Evolutionary conservation across 2,113 vertebrate species (phyloP), one percentile per base, ranked within the genome.

Genomic region (Boleophthalmus pectinirostris): DNA sequence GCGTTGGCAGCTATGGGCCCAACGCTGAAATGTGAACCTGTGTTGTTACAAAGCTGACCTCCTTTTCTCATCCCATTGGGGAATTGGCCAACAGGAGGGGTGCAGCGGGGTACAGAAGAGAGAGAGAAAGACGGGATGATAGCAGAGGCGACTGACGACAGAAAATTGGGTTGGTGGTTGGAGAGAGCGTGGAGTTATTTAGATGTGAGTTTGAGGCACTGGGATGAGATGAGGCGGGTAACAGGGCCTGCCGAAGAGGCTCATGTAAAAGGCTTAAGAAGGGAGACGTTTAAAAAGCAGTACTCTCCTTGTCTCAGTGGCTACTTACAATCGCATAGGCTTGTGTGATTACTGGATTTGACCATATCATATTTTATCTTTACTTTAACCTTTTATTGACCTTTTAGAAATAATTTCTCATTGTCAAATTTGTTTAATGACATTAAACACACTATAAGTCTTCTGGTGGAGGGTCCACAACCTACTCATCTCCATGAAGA

Each of bases 31-130:
- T 70, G 75, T 78, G 74, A 87, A 84, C 78, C 78, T 75, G 60
- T 80, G 85, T 78, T 85, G 74, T 85, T 81, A 88, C 85, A 84
- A 81, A 80, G 72, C 80, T 91, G 88, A 88, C 89, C 90, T 90
- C 87, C 79, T 92, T 91, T 61, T 89, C 68, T 72, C 0, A 3
- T 49, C 21, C 85, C 87, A 84, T 81, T 16, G 72, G 81, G 82
- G 83, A 82, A 35, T 29, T 49, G 51, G 77, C 72, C 76, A 77
- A 78, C 68, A 65, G 75, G 79, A 85, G 74, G 81, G 45, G 70
- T 66, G 74, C 72, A 56, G 69, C 68, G 72, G 69, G 56, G 21
- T 46, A 64, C 61, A 65, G 74, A 76, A 70, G 35, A 12, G n/a
- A 29, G 57, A 57, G 43, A 77, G 56, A 58, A 29, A 76, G 63